phyloP scores from a whole-genome alignment of 2,888 invertebrate genomes.

The Eupithecia dodoneata region DNA sequence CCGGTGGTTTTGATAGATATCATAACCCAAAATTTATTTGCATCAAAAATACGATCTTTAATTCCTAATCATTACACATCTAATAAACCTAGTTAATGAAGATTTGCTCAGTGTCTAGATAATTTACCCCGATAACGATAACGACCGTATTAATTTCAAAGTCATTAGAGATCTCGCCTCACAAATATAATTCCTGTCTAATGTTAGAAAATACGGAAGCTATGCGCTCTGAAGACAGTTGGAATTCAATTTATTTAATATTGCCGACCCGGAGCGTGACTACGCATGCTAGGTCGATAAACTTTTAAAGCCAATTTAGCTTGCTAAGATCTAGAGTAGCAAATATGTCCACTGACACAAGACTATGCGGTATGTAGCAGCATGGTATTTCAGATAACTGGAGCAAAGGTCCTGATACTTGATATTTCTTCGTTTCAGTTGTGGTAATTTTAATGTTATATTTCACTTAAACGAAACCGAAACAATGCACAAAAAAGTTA shows the following conservation, averaged over 20 bases:
- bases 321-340: slow-evolving; percentile 23
- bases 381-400: slow-evolving; percentile 1
- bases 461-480: neutral
- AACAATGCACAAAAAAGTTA: neutral
- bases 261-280: slow-evolving; percentile 48
- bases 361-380: neutral
- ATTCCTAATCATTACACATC: neutral
- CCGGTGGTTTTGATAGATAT: neutral
- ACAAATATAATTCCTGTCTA: slow-evolving; percentile 32
- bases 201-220: slow-evolving; percentile 50
- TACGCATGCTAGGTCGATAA: slow-evolving; percentile 36
- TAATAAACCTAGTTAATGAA: neutral
- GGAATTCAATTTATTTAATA: slow-evolving; percentile 69
- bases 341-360: slow-evolving; percentile 4
- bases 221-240: slow-evolving; percentile 51
- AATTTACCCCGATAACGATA: neutral
- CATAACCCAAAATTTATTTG: neutral
- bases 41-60: neutral
- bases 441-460: neutral
- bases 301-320: slow-evolving; percentile 34
- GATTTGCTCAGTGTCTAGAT: neutral
- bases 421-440: neutral
- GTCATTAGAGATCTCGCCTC: neutral
- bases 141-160: neutral
- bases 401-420: neutral